Conservation (phyloP, 2,113 vertebrate genomes). For the Cavia aperea region DNA sequence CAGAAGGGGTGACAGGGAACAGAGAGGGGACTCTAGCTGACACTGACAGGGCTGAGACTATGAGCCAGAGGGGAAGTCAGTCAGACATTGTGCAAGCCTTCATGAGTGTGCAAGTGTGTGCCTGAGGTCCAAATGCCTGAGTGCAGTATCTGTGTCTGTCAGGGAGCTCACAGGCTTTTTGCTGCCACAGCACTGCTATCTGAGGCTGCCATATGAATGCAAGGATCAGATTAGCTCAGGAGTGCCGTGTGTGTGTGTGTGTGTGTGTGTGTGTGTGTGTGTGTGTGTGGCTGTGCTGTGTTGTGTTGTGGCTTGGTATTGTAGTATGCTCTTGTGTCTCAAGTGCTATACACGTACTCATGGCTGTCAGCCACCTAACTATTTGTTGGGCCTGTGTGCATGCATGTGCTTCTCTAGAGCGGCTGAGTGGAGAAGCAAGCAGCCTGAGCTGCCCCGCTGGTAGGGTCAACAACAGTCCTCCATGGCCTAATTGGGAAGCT, state of each 20-base stretch:
- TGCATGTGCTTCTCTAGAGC: not conserved
- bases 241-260: no score
- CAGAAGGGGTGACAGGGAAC: no score
- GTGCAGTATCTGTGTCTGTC: not conserved
- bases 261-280: no score
- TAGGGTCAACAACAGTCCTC: fast-evolving
- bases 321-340: not conserved
- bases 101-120: not conserved
- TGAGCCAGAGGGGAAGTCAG: not conserved
- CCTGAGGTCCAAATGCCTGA: not conserved
- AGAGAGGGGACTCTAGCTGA: not conserved
- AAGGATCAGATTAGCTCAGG: not conserved
- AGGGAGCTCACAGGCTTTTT: not conserved
- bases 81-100: fast-evolving
- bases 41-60: not conserved
- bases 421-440: not conserved
- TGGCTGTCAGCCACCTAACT: fast-evolving
- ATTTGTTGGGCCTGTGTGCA: not conserved
- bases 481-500: not conserved
- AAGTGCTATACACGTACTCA: not conserved
- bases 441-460: not conserved
- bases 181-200: no score
- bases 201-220: not conserved
- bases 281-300: no score
- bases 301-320: fast-evolving